Conservation (phyloP, 2,888 invertebrate species). For the Erebia palarica region DNA sequence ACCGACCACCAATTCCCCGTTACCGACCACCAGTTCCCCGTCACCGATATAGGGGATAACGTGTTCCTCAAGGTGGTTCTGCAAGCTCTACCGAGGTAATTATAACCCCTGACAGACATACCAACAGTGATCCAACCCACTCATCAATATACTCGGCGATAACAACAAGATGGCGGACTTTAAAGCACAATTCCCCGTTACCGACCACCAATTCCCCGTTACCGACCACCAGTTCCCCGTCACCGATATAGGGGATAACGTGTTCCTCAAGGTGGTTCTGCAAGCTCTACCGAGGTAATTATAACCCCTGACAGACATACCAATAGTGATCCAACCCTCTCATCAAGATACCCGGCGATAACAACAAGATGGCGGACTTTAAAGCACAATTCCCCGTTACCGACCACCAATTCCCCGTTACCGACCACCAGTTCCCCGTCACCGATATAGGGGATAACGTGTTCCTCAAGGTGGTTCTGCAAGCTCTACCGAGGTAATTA, state of each 20-base stretch:
- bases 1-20: no score
- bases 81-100: slow-evolving; percentile 88
- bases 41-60: slow-evolving; percentile 85
- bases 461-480: slow-evolving; percentile 83
- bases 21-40: slow-evolving; percentile 89
- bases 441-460: slow-evolving; percentile 85
- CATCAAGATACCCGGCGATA: no score
- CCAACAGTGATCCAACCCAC: no score
- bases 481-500: slow-evolving; percentile 89
- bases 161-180: no score
- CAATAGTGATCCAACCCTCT: no score
- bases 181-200: no score
- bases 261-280: slow-evolving; percentile 83
- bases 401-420: slow-evolving; percentile 81
- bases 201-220: slow-evolving; percentile 80
- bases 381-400: no score
- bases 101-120: no score
- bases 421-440: slow-evolving; percentile 87
- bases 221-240: slow-evolving; percentile 88
- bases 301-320: no score
- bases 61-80: slow-evolving; percentile 83
- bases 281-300: slow-evolving; percentile 89
- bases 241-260: slow-evolving; percentile 85
- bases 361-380: no score
- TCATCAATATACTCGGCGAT: no score